phyloP scores from a whole-genome alignment of 2,797 vertebrate species.

The Typhlichthys eigenmanni region DNA sequence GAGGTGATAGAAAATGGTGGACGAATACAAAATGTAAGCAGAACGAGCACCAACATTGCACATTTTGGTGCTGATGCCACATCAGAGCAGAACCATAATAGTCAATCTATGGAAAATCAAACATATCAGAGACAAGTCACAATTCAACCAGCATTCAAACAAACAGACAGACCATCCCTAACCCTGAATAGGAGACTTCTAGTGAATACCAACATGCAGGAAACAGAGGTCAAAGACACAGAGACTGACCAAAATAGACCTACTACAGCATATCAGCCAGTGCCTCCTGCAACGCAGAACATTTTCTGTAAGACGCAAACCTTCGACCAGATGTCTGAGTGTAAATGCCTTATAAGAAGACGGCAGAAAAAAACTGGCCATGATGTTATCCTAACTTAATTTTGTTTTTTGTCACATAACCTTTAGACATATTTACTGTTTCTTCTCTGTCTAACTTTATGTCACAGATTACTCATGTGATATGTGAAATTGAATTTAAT shows the following conservation, averaged over 20 bases:
- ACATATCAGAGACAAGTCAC: background rate
- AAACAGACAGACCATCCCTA: slow-evolving; percentile 7
- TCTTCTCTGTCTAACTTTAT: no score
- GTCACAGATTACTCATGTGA: no score
- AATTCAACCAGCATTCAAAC: background rate
- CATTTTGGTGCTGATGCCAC: background rate
- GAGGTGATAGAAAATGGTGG: background rate
- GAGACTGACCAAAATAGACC: slow-evolving; percentile 13
- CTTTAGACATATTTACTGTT: no score
- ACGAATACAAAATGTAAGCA: slow-evolving; percentile 1
- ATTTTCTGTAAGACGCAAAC: slow-evolving; percentile 17
- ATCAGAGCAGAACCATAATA: slow-evolving; percentile 1
- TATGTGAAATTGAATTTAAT: no score
- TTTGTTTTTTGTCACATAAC: no score
- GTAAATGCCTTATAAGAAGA: no score
- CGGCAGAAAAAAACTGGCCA: no score
- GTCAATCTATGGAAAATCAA: background rate
- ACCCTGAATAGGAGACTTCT: slow-evolving; percentile 8
- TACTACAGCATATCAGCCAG: slow-evolving; percentile 22
- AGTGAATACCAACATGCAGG: slow-evolving; percentile 6
- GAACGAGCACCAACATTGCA: slow-evolving; percentile 2
- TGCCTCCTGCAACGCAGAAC: slow-evolving; percentile 26
- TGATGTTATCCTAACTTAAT: no score
- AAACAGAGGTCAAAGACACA: slow-evolving; percentile 1
- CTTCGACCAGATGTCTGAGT: background rate